Evolutionary conservation across 2,797 vertebrate genomes (phyloP).

Genomic region (Lepilemur ruficaudatus): DNA sequence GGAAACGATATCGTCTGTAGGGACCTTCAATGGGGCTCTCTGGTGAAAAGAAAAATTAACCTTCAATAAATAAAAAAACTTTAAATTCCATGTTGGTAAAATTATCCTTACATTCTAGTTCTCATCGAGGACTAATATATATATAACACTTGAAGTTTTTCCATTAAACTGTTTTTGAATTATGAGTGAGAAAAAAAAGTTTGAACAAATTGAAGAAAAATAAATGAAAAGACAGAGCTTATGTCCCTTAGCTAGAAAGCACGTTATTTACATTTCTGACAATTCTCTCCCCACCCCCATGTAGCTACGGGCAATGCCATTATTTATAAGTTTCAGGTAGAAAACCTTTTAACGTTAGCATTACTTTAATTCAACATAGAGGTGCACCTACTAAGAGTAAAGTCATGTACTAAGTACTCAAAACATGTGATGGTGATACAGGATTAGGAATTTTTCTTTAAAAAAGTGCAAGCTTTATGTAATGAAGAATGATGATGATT

Average conservation of each 20-base stretch:
- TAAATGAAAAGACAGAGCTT: slow-evolving; percentile 32
- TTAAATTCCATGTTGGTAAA: slow-evolving; percentile 69
- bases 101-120: slow-evolving; percentile 72
- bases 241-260: slow-evolving; percentile 36
- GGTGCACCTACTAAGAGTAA: neutral
- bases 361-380: slow-evolving; percentile 35
- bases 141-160: slow-evolving; percentile 77
- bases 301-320: slow-evolving; percentile 6
- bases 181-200: slow-evolving; percentile 67
- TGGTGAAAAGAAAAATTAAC: slow-evolving; percentile 76
- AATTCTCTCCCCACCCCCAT: neutral
- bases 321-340: slow-evolving; percentile 55
- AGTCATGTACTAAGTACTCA: neutral
- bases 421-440: neutral
- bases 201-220: slow-evolving; percentile 48
- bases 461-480: neutral
- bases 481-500: neutral
- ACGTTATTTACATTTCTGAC: slow-evolving; percentile 55
- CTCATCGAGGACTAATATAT: slow-evolving; percentile 79
- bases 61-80: slow-evolving; percentile 70
- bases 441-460: neutral
- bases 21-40: slow-evolving; percentile 33
- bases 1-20: slow-evolving; percentile 48
- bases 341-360: slow-evolving; percentile 32
- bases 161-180: slow-evolving; percentile 77